These are phyloP conservation scores for Germaria angustata DNA, from an alignment of 2,888 invertebrate species.

Conservation along the genomic window DNA sequence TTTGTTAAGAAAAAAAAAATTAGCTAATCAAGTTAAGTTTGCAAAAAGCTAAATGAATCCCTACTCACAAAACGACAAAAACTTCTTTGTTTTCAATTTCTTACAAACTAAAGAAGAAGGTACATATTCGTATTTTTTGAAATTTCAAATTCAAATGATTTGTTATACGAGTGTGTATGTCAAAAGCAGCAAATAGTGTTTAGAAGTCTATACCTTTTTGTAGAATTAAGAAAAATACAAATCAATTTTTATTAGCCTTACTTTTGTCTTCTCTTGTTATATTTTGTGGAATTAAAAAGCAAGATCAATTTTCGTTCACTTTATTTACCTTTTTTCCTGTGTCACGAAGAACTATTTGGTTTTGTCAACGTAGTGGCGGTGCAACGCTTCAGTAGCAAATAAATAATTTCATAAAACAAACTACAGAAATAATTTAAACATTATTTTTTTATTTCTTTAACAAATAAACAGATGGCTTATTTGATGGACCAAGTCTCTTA, in stretches of 20 bases:
- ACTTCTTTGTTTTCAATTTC: slow-evolving; percentile 16
- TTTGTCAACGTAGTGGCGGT: slow-evolving; percentile 36
- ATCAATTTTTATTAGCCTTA: slow-evolving; percentile 49
- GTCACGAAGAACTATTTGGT: slow-evolving; percentile 50
- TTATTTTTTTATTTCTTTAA: slow-evolving; percentile 1
- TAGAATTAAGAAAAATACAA: background rate
- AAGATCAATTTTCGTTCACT: slow-evolving; percentile 48
- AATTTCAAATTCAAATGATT: slow-evolving; percentile 20
- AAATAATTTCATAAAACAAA: background rate
- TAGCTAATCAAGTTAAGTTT: slow-evolving; percentile 64
- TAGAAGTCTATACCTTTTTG: slow-evolving; percentile 3
- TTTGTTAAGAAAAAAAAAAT: slow-evolving; percentile 18
- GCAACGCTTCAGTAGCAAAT: slow-evolving; percentile 36
- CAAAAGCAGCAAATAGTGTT: slow-evolving; percentile 9
- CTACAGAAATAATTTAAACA: slow-evolving; percentile 19
- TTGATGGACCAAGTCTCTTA: slow-evolving; percentile 51
- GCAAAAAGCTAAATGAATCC: slow-evolving; percentile 23
- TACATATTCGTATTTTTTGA: slow-evolving; percentile 9
- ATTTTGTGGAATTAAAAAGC: background rate
- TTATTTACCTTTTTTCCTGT: slow-evolving; percentile 23
- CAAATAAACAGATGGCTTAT: slow-evolving; percentile 55
- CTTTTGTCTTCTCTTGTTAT: slow-evolving; percentile 16
- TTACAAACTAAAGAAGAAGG: background rate
- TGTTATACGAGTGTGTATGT: background rate
- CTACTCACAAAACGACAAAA: background rate